Evolutionary conservation across 2,888 invertebrate species (phyloP).

Genomic region (Macaria liturata): DNA sequence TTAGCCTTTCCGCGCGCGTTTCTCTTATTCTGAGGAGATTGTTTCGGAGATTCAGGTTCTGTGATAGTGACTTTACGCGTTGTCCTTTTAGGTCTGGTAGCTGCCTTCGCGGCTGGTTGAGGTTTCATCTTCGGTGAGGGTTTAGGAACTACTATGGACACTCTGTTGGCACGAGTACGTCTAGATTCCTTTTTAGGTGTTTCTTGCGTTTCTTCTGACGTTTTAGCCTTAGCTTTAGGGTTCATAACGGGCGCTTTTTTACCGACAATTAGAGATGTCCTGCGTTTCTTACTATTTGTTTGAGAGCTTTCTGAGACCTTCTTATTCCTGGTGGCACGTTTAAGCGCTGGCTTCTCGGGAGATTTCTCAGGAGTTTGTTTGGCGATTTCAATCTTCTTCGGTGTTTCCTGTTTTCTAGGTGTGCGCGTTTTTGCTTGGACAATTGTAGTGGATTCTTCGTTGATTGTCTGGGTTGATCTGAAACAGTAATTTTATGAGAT

Average conservation of each 20-base stretch:
- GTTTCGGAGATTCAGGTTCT: constrained; percentile 41
- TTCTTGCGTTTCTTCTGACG: constrained; percentile 27
- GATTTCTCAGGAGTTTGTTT: constrained; percentile 4
- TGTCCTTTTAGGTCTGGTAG: constrained; percentile 20
- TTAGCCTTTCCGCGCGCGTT: constrained; percentile 19
- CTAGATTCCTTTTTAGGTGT: constrained; percentile 18
- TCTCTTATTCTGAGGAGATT: constrained; percentile 33
- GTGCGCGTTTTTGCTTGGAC: constrained; percentile 3
- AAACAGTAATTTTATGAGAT: no score
- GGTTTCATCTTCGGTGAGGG: constrained; percentile 54
- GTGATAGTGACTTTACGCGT: constrained; percentile 31
- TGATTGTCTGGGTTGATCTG: neutral
- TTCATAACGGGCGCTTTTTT: constrained; percentile 53
- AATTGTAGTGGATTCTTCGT: neutral
- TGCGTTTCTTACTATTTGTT: constrained; percentile 39
- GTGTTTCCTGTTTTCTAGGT: constrained; percentile 12
- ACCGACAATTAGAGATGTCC: constrained; percentile 48
- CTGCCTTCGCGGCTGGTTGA: constrained; percentile 22
- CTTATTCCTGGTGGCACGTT: constrained; percentile 38
- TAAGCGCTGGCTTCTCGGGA: constrained; percentile 12
- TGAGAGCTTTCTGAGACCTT: constrained; percentile 21
- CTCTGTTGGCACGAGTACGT: constrained; percentile 37
- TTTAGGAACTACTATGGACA: constrained; percentile 45
- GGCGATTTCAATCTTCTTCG: constrained; percentile 9
- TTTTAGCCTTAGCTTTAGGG: constrained; percentile 19